These are phyloP conservation scores for Drosophila ohnishii DNA, from an alignment of 1,140 invertebrate species.

Conservation along the genomic window DNA sequence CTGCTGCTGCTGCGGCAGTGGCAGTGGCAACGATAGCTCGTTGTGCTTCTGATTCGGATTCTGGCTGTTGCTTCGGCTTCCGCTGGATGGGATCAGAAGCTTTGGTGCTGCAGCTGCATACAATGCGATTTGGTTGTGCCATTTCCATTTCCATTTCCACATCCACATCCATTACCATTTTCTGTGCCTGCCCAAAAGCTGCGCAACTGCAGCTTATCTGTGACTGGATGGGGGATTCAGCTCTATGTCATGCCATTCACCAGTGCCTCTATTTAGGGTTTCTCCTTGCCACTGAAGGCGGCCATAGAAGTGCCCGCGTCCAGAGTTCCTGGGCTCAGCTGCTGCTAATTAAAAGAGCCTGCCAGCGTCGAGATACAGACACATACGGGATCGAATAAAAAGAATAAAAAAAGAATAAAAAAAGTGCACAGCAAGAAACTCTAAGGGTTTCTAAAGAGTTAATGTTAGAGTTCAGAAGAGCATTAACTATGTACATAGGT, in stretches of 20 bases:
- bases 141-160: constrained; percentile 39
- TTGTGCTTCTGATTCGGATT: constrained; percentile 27
- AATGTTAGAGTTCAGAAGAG: neutral
- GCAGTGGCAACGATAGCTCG: constrained; percentile 48
- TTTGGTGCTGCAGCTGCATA: constrained; percentile 42
- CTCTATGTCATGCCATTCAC: constrained; percentile 50
- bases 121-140: constrained; percentile 50
- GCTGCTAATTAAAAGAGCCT: constrained; percentile 62
- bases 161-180: constrained; percentile 34
- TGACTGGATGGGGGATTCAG: constrained; percentile 1
- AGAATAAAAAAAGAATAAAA: too few species aligned
- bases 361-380: constrained; percentile 47
- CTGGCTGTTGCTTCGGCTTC: constrained; percentile 34
- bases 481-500: neutral
- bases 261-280: constrained; percentile 52
- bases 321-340: constrained; percentile 28
- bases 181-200: constrained; percentile 53
- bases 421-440: constrained; percentile 16
- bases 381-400: constrained; percentile 31
- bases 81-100: constrained; percentile 32
- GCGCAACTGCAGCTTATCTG: constrained; percentile 48
- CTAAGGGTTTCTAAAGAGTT: neutral
- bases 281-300: constrained; percentile 31
- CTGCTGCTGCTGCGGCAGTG: constrained; percentile 12
- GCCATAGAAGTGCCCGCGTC: constrained; percentile 47